Base-by-base conservation (phyloP, 2,888 invertebrate species). In the Cheiracanthium punctorium region DNA sequence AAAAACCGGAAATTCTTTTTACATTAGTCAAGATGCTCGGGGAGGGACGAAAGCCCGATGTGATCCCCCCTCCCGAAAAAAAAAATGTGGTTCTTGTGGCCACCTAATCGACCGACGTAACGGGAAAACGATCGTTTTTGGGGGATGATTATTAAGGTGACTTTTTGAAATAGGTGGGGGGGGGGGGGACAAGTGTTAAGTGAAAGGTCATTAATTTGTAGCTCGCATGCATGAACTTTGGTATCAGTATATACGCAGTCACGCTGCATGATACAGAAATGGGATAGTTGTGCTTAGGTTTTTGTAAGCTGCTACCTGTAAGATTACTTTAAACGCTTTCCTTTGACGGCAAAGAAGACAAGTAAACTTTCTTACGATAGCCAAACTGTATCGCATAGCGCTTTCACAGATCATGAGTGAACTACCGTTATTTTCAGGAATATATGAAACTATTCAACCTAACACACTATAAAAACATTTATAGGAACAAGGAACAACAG, bases 91-190 rank as follows among this genome's bases (percentile, higher is more conserved):
- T 58, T 48, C 24, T 58, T 58, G 58, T 58, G 24, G 58, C 58
- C 24, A 58, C 58, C 58, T 58, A 58, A 58, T 58, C 58, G 58
- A 24, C 58, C 58, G 58, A 58, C 58, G 58, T 58, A 58, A 58
- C 58, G 58, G 58, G 24, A 24, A 58, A 58, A 58, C 24, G 58
- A 58, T 58, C 24, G 58, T 58, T 58, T 58, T 58, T 4, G 58
- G 58, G 58, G 58, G 58, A 24, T 58, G 58, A 58, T 58, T 58
- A 58, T 58, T 58, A 58, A 58, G 58, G 58, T 58, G 58, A 58
- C 58, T 58, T 58, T 58, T 58, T 58, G 58, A 58, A 58, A 58
- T 58, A 24, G 58, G 4, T 4, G 10, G 37, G 37, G 37, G 37
- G 37, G 37, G 37, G 37, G 37, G 10, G n/a, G n/a, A 10, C 48